A percentile compares a stretch with the other conserved stretches of the same genome.
phyloP scores from a whole-genome alignment of 2,113 vertebrate species.

The Dasyornis broadbenti region DNA sequence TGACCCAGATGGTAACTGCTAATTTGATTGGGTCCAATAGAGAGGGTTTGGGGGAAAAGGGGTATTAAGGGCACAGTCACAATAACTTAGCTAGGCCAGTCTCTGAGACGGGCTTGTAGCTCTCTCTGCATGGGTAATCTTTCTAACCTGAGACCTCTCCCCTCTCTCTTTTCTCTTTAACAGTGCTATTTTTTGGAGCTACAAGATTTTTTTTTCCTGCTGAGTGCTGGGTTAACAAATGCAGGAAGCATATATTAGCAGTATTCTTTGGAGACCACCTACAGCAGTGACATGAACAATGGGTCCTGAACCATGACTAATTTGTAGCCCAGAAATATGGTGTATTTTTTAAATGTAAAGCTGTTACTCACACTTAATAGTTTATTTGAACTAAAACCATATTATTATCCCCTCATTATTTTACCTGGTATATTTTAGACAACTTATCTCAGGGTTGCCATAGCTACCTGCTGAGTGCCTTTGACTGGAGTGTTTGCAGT shows the following conservation, averaged over 20 bases:
- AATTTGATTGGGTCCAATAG: not conserved
- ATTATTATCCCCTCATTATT: constrained; percentile 55
- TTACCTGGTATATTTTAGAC: constrained; percentile 54
- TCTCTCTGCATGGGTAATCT: not conserved
- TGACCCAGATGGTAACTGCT: not conserved
- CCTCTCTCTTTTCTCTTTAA: not conserved
- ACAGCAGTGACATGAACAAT: constrained; percentile 37
- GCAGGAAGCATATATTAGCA: constrained; percentile 12
- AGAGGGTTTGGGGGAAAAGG: fast-evolving
- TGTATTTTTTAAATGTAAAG: constrained; percentile 34
- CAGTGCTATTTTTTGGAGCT: not conserved
- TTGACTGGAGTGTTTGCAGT: constrained; percentile 42
- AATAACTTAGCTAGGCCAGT: not conserved
- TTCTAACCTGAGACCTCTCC: not conserved
- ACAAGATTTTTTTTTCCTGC: not conserved
- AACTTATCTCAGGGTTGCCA: constrained; percentile 45
- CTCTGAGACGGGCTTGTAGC: not conserved
- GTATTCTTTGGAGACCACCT: constrained; percentile 37
- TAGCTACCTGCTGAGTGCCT: constrained; percentile 52
- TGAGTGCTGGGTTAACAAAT: constrained; percentile 4
- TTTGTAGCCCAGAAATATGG: constrained; percentile 2
- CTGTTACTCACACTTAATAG: constrained; percentile 52
- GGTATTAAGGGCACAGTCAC: not conserved
- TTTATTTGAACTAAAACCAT: constrained; percentile 45
- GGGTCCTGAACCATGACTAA: constrained; percentile 3